Conservation (phyloP, 2,888 invertebrate species). For the Melikaiella ostensackeni region DNA sequence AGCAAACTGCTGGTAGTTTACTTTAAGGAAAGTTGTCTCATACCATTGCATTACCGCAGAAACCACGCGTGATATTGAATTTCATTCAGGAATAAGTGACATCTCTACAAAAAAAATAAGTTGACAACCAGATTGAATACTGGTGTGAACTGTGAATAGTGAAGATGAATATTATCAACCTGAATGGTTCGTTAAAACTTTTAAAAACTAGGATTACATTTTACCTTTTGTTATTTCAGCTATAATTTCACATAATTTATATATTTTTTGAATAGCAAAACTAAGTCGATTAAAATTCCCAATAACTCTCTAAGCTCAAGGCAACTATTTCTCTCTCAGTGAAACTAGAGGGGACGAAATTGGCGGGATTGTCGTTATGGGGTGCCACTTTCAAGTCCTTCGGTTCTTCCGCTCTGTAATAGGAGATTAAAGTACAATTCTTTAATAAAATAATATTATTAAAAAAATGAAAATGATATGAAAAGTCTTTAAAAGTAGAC, state of each 20-base stretch:
- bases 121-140: no score
- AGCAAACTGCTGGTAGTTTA: background rate
- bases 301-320: background rate
- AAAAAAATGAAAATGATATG: background rate
- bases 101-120: background rate
- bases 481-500: background rate
- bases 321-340: background rate
- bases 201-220: no score
- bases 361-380: background rate
- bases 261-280: background rate
- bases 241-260: background rate
- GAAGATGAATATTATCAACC: no score
- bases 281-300: background rate
- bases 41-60: background rate
- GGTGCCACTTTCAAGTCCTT: background rate
- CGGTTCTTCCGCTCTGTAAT: background rate
- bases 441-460: background rate
- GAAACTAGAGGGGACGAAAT: background rate
- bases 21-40: background rate
- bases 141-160: no score
- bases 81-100: background rate
- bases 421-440: background rate
- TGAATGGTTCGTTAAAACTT: no score
- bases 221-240: no score
- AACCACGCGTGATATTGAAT: background rate